Percentiles rank a stretch among this genome's conserved stretches.
These are phyloP conservation scores for Trichonephila clavata DNA, from an alignment of 1,140 invertebrate genomes.

Conservation along the genomic window DNA sequence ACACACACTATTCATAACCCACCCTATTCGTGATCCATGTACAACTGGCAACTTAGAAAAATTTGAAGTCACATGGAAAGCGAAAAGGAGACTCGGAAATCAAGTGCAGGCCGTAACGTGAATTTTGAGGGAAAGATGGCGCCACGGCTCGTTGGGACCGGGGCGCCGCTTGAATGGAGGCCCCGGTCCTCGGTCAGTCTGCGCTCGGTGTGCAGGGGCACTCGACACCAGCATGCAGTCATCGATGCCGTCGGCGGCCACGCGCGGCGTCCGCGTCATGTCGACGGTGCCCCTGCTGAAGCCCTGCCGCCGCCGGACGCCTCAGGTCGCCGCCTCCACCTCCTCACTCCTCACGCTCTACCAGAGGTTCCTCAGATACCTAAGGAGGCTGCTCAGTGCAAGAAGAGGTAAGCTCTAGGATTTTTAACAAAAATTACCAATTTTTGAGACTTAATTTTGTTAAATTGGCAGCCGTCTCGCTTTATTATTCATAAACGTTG, in stretches of 20 bases:
- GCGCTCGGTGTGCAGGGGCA: not conserved
- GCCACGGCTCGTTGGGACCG: not conserved
- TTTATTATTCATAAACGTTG: no score
- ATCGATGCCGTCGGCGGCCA: not conserved
- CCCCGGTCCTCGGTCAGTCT: not conserved
- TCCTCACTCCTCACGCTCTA: not conserved
- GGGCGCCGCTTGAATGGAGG: not conserved
- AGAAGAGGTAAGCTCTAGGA: not conserved
- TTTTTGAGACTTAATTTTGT: no score
- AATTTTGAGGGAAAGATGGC: not conserved
- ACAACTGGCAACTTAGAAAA: no score
- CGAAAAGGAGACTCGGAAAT: no score
- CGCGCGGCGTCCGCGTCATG: constrained; percentile 32
- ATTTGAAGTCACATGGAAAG: no score
- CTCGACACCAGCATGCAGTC: not conserved
- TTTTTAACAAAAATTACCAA: no score
- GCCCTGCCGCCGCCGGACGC: not conserved
- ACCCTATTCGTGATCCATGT: no score
- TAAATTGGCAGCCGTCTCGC: no score
- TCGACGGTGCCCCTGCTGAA: constrained; percentile 15
- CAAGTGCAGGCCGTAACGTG: no score
- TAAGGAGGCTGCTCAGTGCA: constrained; percentile 27
- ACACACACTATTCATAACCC: no score
- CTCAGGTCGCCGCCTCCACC: not conserved
- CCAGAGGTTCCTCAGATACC: constrained; percentile 25